Conservation (phyloP, 2,797 vertebrate species). For the Epinephelus awoara region DNA sequence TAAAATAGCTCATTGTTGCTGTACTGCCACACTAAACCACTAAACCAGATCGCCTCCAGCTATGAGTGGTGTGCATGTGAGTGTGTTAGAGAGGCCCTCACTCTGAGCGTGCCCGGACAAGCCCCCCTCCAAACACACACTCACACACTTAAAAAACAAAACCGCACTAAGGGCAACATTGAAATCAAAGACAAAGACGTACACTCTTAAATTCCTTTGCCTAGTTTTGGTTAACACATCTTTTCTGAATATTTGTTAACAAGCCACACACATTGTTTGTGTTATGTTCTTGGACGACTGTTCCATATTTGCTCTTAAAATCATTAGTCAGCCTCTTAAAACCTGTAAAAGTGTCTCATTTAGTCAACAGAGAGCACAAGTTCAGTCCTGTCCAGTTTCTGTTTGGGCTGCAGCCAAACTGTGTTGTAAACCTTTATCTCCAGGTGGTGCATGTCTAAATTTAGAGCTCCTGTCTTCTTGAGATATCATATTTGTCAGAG, state of each 20-base stretch:
- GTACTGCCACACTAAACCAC: constrained; percentile 36
- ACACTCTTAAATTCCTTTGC: constrained; percentile 27
- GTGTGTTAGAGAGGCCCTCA: constrained; percentile 31
- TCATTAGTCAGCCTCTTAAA: constrained; percentile 6
- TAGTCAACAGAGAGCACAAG: background rate
- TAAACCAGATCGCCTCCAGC: constrained; percentile 56
- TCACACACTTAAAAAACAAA: constrained; percentile 29
- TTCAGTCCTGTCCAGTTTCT: constrained; percentile 7
- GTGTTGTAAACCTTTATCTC: background rate
- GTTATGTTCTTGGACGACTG: constrained; percentile 20
- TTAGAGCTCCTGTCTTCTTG: background rate
- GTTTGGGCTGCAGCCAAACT: constrained; percentile 5
- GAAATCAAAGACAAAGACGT: constrained; percentile 46
- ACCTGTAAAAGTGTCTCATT: constrained; percentile 7
- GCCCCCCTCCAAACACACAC: background rate
- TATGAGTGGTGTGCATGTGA: constrained; percentile 35
- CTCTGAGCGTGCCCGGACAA: constrained; percentile 64
- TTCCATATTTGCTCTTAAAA: constrained; percentile 19
- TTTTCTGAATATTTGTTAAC: constrained; percentile 42
- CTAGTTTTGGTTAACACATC: constrained; percentile 31
- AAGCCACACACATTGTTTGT: constrained; percentile 33
- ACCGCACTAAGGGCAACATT: constrained; percentile 46
- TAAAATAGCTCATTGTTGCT: constrained; percentile 66
- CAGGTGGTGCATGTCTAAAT: constrained; percentile 1
- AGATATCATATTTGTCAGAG: constrained; percentile 5